A percentile compares a stretch with the other conserved stretches of the same genome.
phyloP scores from a whole-genome alignment of 2,113 vertebrate species.

The Nibea coibor region DNA sequence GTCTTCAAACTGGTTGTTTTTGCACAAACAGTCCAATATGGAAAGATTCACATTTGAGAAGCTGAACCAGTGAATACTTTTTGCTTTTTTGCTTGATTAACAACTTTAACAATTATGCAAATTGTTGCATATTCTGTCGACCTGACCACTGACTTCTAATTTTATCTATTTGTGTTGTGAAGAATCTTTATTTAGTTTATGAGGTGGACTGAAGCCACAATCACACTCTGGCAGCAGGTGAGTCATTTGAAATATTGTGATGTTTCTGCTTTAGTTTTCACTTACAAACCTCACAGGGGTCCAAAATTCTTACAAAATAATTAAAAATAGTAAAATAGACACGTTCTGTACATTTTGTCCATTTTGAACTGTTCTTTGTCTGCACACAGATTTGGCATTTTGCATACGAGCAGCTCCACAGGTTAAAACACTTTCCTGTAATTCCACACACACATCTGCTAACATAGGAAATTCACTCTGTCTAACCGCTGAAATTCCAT shows the following conservation, averaged over 20 bases:
- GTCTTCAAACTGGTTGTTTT: not conserved
- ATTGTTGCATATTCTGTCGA: not conserved
- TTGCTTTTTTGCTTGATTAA: not conserved
- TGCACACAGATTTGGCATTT: not conserved
- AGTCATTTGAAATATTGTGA: too few species aligned
- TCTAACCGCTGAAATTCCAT: slow-evolving; percentile 20
- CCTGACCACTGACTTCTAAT: not conserved
- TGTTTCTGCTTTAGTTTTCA: not conserved
- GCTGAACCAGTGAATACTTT: not conserved
- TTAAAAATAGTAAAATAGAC: not conserved
- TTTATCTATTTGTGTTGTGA: not conserved
- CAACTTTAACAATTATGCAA: not conserved
- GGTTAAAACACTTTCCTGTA: slow-evolving; percentile 6
- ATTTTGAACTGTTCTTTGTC: not conserved
- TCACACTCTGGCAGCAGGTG: not conserved
- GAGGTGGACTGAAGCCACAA: not conserved
- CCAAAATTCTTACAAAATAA: not conserved
- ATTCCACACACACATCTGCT: slow-evolving; percentile 24
- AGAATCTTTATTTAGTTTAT: not conserved
- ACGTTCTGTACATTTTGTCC: not conserved
- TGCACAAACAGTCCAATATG: not conserved
- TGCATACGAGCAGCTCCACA: not conserved
- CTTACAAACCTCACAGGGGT: not conserved
- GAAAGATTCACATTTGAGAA: not conserved
- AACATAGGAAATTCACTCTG: slow-evolving; percentile 35